A percentile compares a stretch with the other conserved stretches of the same genome.
Conservation (phyloP, 2,888 invertebrate species). For the Drosophila mulleri region DNA sequence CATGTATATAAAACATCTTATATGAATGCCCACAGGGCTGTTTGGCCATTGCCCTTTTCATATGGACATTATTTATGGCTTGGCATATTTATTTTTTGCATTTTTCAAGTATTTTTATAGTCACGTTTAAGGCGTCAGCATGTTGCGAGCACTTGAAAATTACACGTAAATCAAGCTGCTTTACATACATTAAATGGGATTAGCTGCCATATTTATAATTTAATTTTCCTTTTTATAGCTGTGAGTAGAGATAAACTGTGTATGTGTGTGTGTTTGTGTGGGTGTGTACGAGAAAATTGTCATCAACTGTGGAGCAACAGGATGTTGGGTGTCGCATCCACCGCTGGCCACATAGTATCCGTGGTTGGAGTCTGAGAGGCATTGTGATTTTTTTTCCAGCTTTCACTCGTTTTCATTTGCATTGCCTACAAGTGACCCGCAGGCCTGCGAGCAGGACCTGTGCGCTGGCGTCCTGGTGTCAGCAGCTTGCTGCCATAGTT, state of each 20-base stretch:
- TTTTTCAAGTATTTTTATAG: conserved; percentile 7
- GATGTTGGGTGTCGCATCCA: conserved; percentile 13
- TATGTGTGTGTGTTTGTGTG: background rate
- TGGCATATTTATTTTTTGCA: background rate
- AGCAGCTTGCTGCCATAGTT: conserved; percentile 55
- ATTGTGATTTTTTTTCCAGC: conserved; percentile 37
- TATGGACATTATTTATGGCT: background rate
- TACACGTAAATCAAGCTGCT: conserved; percentile 7
- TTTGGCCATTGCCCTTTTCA: background rate
- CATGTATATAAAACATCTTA: background rate
- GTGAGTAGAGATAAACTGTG: conserved; percentile 1
- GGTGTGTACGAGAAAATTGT: conserved; percentile 5
- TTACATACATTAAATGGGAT: conserved; percentile 16
- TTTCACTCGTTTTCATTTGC: conserved; percentile 35
- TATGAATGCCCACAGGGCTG: background rate
- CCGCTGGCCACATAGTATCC: conserved; percentile 25
- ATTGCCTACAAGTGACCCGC: conserved; percentile 56
- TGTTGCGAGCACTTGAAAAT: background rate
- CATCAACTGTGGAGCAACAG: conserved; percentile 32
- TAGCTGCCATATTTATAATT: conserved; percentile 17
- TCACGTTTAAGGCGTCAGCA: background rate
- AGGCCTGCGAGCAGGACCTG: conserved; percentile 29
- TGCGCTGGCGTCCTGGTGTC: conserved; percentile 35
- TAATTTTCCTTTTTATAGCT: conserved; percentile 9
- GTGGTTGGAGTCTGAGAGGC: conserved; percentile 22